These are phyloP conservation scores for Limnothrissa miodon DNA, from an alignment of 2,113 vertebrate genomes.

Conservation along the genomic window DNA sequence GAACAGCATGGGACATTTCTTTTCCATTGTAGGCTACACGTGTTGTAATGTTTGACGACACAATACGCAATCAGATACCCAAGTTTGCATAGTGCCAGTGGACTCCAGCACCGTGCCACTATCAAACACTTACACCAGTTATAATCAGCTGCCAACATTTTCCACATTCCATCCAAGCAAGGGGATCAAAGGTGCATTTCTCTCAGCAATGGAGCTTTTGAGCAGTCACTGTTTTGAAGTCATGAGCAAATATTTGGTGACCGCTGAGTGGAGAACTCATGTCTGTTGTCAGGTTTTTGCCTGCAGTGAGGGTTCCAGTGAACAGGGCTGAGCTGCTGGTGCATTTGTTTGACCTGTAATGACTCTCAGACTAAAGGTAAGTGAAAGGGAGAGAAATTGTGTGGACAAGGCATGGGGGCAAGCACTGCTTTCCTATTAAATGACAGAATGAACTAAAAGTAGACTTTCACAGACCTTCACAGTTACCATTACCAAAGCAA, in stretches of 20 bases:
- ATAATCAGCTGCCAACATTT: neutral
- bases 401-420: neutral
- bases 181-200: neutral
- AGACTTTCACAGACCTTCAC: neutral
- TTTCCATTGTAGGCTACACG: neutral
- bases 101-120: neutral
- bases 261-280: conserved; percentile 22
- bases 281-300: conserved; percentile 42
- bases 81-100: neutral
- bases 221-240: conserved; percentile 36
- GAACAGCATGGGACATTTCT: neutral
- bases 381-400: neutral
- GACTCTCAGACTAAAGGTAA: conserved; percentile 37
- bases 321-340: conserved; percentile 35
- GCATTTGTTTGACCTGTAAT: conserved; percentile 40
- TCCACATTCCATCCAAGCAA: neutral
- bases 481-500: neutral
- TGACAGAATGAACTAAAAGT: neutral
- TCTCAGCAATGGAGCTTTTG: neutral
- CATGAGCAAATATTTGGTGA: conserved; percentile 48
- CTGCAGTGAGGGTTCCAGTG: conserved; percentile 35
- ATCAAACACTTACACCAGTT: neutral
- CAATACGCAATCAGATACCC: neutral
- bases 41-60: neutral
- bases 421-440: neutral